Base-by-base conservation (phyloP, 1,140 invertebrate species). In the Acromyrmex charruanus region DNA sequence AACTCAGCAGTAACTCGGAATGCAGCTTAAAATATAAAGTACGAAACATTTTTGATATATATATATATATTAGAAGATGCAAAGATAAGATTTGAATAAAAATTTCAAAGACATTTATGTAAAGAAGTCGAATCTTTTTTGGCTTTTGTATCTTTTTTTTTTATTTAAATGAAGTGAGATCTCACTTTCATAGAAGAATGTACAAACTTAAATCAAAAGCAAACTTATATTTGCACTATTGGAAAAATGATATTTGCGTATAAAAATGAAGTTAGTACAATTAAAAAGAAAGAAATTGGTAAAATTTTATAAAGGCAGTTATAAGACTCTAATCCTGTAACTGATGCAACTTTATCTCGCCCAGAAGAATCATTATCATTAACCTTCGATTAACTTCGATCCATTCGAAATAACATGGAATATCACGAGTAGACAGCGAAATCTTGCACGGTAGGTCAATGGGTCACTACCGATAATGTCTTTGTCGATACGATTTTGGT, bases 401-500 rank as follows among this genome's bases (percentile, higher is more conserved):
- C 51, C 12, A 81, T 72, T 79, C 21, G 51, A 81, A 89, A 85
- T 72, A 89, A 77, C 79, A 77, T 85, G 61, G 86, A 72, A 81
- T 91, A 92, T 92, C 88, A 80, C 87, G 51, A 28, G 53, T 79
- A 88, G 84, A 87, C 69, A 44, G 53, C 49, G 74, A 86, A 91
- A 90, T 91, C 87, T 84, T 88, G 58, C 77, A 66, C 69, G 86
- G 87, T 87, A 12, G 89, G 75, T 86, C 85, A 88, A 90, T 65
- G 85, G 93, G 93, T 93, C 92, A 77, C 25, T 79, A 92, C 49
- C 86, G 93, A 95, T 94, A 93, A 84, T 84, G 65, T 21, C 66
- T 65, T 91, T 88, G 86, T 79, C 72, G 95, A 95, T 95, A 94
- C 63, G 68, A 92, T 91, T 92, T 89, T 87, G 74, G 94, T 95